A percentile compares a stretch with the other conserved stretches of the same genome.
Evolutionary conservation across 2,888 invertebrate genomes (phyloP).

Genomic region (Nipponacmea schrenckii): DNA sequence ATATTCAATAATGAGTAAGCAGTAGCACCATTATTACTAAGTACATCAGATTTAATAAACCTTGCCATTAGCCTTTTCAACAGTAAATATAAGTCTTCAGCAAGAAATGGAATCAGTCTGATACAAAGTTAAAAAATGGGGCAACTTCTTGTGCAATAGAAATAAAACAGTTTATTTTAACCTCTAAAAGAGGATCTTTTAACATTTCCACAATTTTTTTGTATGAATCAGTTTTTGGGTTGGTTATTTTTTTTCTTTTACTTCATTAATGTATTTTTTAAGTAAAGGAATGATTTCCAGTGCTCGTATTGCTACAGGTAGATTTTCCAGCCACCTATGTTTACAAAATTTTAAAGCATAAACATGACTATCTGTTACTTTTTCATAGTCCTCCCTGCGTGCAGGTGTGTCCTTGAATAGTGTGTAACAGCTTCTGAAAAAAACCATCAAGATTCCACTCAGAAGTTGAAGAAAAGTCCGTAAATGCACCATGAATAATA

Average conservation of each 20-base stretch:
- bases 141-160: slow-evolving; percentile 20
- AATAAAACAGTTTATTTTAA: slow-evolving; percentile 15
- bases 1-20: slow-evolving; percentile 11
- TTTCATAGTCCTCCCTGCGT: slow-evolving; percentile 17
- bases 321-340: slow-evolving; percentile 27
- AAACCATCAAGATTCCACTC: slow-evolving; percentile 29
- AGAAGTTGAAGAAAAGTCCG: slow-evolving; percentile 39
- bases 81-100: slow-evolving; percentile 20
- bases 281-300: slow-evolving; percentile 11
- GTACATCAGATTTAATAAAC: slow-evolving; percentile 2
- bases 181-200: slow-evolving; percentile 10
- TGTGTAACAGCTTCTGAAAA: slow-evolving; percentile 11
- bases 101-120: slow-evolving; percentile 26
- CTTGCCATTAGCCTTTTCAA: slow-evolving; percentile 16
- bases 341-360: slow-evolving; percentile 20
- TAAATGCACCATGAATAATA: slow-evolving; percentile 50
- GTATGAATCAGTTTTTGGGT: too few relatives aligned
- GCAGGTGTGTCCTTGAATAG: slow-evolving; percentile 22
- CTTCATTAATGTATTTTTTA: background rate
- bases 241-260: too few relatives aligned
- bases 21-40: slow-evolving; percentile 1
- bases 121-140: slow-evolving; percentile 20
- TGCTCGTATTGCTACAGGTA: slow-evolving; percentile 16
- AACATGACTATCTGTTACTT: slow-evolving; percentile 4
- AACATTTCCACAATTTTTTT: slow-evolving; percentile 3